Percentiles rank a stretch among this genome's conserved stretches.
Evolutionary conservation across 1,140 invertebrate genomes (phyloP).

Genomic region (Meloidogyne chitwoodi): DNA sequence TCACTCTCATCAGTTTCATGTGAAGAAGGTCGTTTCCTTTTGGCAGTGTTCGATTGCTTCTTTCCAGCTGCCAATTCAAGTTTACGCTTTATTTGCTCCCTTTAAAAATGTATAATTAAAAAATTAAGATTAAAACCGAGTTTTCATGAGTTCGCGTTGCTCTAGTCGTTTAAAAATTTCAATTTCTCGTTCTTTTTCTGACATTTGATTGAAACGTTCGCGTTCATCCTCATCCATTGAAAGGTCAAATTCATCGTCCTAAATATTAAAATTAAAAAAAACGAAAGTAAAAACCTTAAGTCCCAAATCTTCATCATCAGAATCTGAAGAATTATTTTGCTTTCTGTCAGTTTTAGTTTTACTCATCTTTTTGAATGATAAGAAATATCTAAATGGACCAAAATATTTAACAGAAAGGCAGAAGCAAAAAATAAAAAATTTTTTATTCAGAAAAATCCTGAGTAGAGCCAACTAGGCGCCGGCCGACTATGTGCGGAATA

Average conservation of each 20-base stretch:
- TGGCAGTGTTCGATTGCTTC: not conserved
- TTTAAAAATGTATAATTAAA: conserved; percentile 2
- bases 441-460: no score
- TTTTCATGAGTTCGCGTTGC: conserved; percentile 33
- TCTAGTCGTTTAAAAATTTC: conserved; percentile 35
- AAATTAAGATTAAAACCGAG: conserved; percentile 15
- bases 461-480: no score
- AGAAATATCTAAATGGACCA: not conserved
- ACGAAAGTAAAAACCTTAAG: not conserved
- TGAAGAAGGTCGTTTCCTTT: conserved; percentile 2
- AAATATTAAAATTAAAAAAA: conserved; percentile 1
- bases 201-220: conserved; percentile 31
- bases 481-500: no score
- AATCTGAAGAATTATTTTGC: not conserved
- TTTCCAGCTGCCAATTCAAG: conserved; percentile 25
- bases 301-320: not conserved
- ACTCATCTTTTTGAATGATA: not conserved
- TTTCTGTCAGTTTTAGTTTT: not conserved
- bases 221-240: conserved; percentile 33
- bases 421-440: not conserved
- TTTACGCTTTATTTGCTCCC: conserved; percentile 32
- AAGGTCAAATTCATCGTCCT: conserved; percentile 31
- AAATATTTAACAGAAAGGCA: not conserved
- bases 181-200: conserved; percentile 37
- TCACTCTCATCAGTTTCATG: conserved; percentile 1